These are phyloP conservation scores for Scatophagus argus DNA, from an alignment of 2,113 vertebrate species.

Conservation along the genomic window DNA sequence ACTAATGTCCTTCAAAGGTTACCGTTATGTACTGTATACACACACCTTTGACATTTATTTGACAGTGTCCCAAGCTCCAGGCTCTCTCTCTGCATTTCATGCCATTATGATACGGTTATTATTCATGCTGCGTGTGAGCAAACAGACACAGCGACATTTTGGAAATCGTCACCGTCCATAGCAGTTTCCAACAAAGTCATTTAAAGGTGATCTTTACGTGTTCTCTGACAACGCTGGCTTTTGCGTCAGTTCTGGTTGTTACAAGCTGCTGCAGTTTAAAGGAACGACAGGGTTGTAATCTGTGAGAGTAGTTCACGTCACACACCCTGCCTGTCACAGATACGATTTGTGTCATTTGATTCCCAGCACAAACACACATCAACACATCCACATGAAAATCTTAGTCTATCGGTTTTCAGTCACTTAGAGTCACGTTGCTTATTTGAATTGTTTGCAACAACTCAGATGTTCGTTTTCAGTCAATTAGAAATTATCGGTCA, in stretches of 20 bases:
- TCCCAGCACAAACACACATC: conserved; percentile 20
- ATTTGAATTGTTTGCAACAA: conserved; percentile 60
- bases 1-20: not conserved
- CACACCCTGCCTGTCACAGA: no score
- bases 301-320: not conserved
- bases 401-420: conserved; percentile 53
- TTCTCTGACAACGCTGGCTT: not conserved
- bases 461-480: conserved; percentile 55
- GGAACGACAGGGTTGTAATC: not conserved
- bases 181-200: not conserved
- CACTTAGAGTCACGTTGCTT: conserved; percentile 51
- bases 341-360: conserved; percentile 39
- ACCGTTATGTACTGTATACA: not conserved
- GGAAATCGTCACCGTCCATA: not conserved
- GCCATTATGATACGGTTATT: not conserved
- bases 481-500: conserved; percentile 28
- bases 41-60: not conserved
- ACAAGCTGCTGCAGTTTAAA: not conserved
- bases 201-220: not conserved
- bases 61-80: not conserved
- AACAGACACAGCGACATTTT: not conserved
- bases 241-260: not conserved
- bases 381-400: conserved; percentile 47
- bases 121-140: not conserved
- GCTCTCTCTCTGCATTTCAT: not conserved